Evolutionary conservation across 2,113 vertebrate genomes (phyloP).

Genomic region (Heterotis niloticus): DNA sequence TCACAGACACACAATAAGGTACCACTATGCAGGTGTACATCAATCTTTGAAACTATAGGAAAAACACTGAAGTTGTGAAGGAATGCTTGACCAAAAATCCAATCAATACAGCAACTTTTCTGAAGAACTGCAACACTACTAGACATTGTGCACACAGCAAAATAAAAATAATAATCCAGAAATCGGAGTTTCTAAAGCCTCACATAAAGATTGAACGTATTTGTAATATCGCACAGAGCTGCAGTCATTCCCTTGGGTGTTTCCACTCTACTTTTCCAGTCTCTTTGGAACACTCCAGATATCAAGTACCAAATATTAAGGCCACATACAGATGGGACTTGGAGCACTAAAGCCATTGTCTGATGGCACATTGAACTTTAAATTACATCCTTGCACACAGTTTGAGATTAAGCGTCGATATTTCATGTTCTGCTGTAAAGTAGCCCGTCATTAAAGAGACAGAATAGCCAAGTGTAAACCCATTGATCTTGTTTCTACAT

Average conservation of each 20-base stretch:
- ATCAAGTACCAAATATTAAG: slow-evolving; percentile 51
- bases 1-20: slow-evolving; percentile 68
- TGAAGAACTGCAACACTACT: slow-evolving; percentile 42
- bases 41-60: slow-evolving; percentile 44
- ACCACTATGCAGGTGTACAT: slow-evolving; percentile 63
- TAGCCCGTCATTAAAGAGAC: slow-evolving; percentile 50
- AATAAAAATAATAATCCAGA: slow-evolving; percentile 46
- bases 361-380: slow-evolving; percentile 5
- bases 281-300: slow-evolving; percentile 36
- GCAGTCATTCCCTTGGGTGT: slow-evolving; percentile 32
- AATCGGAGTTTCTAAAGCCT: slow-evolving; percentile 46
- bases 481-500: slow-evolving; percentile 57
- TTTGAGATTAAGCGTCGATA: neutral
- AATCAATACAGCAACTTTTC: slow-evolving; percentile 45
- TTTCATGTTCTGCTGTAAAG: slow-evolving; percentile 22
- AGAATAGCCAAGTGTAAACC: slow-evolving; percentile 55
- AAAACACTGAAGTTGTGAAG: slow-evolving; percentile 35
- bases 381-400: neutral
- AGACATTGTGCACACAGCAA: slow-evolving; percentile 45
- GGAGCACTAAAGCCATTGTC: slow-evolving; percentile 15
- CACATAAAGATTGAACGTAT: slow-evolving; percentile 43
- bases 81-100: slow-evolving; percentile 50
- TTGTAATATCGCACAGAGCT: slow-evolving; percentile 38
- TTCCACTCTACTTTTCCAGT: slow-evolving; percentile 23
- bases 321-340: slow-evolving; percentile 17